Evolutionary conservation across 2,888 invertebrate genomes (phyloP), one percentile per base, ranked within the genome.

Genomic region (Empis livida): DNA sequence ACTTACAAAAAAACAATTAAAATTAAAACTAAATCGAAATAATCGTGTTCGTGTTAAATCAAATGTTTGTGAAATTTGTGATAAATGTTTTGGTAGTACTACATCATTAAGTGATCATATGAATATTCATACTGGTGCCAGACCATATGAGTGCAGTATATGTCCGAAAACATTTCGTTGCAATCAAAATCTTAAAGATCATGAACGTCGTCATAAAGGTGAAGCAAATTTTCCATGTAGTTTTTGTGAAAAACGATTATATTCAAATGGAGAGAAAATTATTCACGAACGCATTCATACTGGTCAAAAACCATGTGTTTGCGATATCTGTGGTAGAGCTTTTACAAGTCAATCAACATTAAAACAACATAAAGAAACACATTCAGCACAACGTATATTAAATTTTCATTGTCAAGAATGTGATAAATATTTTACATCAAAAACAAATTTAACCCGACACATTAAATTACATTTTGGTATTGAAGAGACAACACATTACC

Each of bases 201-300:
- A 41, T 14, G 20, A 23, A 10, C 5, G 41, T 1, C 23, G 41
- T n/a, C 41, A 41, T 27, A 41, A 41, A 27, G 41, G 41, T 27
- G 41, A 41, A 41, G 41, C 41, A 27, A 41, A 41, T 10, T 41
- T n/a, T 41, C 41, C 41, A 10, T 41, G 41, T 27, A 27, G 6
- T 41, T 41, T 23, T 14, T 41, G 41, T 14, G 23, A 20, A 13
- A 20, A 27, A 27, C 14, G 14, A 2, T 11, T 41, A 9, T 41
- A 41, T 27, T 41, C 41, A 14, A 41, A n/a, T 20, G 27, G 23
- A 5, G 41, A 41, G 17, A 41, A 41, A 41, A 27, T 14, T 41
- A 41, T 41, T 5, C 41, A 41, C 14, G 41, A 41, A 41, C 11
- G 41, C n/a, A 41, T 41, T 14, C 41, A 41, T 23, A 41, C 41